These are phyloP conservation scores for Cichladusa arquata DNA, from an alignment of 2,113 vertebrate species.

Conservation along the genomic window DNA sequence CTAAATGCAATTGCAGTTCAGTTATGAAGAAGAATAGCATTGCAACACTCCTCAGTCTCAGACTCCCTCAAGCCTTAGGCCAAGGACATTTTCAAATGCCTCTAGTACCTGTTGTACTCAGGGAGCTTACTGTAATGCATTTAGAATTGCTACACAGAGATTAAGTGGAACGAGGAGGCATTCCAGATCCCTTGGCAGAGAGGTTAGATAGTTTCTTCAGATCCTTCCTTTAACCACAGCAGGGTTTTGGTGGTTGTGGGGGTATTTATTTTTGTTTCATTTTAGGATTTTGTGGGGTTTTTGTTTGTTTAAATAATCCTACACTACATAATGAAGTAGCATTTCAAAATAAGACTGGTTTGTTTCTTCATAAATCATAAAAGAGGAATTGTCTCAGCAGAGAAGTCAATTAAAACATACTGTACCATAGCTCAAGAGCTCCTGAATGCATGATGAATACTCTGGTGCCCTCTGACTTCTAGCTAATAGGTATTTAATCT, in stretches of 20 bases:
- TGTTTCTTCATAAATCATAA: slow-evolving; percentile 48
- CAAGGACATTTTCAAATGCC: not conserved
- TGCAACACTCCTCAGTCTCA: not conserved
- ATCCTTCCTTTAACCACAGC: not conserved
- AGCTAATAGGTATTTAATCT: slow-evolving; percentile 50
- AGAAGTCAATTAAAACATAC: slow-evolving; percentile 50
- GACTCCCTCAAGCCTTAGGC: not conserved
- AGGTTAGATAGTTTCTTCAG: not conserved
- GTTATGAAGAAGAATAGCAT: not conserved
- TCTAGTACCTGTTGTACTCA: not conserved
- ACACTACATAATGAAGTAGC: slow-evolving; percentile 50
- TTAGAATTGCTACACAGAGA: not conserved
- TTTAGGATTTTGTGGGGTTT: not conserved
- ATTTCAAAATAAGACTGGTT: slow-evolving; percentile 55
- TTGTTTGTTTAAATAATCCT: not conserved
- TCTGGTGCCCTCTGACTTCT: slow-evolving; percentile 31
- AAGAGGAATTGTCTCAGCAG: slow-evolving; percentile 31
- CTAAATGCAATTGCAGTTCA: not conserved
- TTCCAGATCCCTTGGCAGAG: not conserved
- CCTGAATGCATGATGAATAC: not conserved
- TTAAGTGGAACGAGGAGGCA: not conserved
- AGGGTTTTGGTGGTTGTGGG: not conserved
- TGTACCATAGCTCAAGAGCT: not conserved
- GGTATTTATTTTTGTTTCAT: not conserved
- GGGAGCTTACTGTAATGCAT: not conserved